These are phyloP conservation scores for Cynaeus angustus DNA, from an alignment of 2,888 invertebrate genomes.

Conservation along the genomic window DNA sequence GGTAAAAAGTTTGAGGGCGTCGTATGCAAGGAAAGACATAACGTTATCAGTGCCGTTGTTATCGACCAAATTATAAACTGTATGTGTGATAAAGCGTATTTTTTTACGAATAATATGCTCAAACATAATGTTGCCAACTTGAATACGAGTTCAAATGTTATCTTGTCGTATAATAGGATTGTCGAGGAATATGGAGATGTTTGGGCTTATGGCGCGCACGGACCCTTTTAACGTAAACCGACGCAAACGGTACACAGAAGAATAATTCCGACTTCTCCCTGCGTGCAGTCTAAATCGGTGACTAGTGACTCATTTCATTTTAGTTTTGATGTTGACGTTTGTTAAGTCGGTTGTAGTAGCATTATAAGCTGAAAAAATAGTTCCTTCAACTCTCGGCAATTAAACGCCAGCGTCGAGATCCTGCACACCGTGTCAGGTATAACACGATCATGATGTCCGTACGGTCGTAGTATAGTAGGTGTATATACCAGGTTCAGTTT, in stretches of 20 bases:
- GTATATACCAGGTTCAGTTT: constrained; percentile 5
- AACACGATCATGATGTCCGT: constrained; percentile 31
- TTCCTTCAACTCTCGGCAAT: constrained; percentile 36
- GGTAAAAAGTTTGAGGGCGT: constrained; percentile 25
- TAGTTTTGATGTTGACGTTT: constrained; percentile 58
- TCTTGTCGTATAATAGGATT: constrained; percentile 40
- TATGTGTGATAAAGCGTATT: constrained; percentile 38
- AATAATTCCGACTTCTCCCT: constrained; percentile 52
- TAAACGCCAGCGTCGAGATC: constrained; percentile 30
- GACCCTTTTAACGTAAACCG: constrained; percentile 42
- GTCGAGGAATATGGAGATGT: constrained; percentile 22
- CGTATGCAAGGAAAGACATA: constrained; percentile 31
- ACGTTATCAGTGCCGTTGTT: constrained; percentile 27
- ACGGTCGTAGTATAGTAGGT: constrained; percentile 22
- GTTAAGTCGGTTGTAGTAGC: constrained; percentile 38
- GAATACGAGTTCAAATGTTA: constrained; percentile 43
- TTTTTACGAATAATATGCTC: constrained; percentile 36
- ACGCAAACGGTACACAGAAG: constrained; percentile 35
- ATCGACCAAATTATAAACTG: constrained; percentile 39
- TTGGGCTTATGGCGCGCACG: constrained; percentile 13
- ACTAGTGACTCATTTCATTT: constrained; percentile 59
- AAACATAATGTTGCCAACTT: constrained; percentile 38
- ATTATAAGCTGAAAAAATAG: constrained; percentile 29
- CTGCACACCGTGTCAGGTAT: constrained; percentile 40
- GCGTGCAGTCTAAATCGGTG: constrained; percentile 62